phyloP scores from a whole-genome alignment of 2,888 invertebrate species.

The Psylliodes chrysocephalus region DNA sequence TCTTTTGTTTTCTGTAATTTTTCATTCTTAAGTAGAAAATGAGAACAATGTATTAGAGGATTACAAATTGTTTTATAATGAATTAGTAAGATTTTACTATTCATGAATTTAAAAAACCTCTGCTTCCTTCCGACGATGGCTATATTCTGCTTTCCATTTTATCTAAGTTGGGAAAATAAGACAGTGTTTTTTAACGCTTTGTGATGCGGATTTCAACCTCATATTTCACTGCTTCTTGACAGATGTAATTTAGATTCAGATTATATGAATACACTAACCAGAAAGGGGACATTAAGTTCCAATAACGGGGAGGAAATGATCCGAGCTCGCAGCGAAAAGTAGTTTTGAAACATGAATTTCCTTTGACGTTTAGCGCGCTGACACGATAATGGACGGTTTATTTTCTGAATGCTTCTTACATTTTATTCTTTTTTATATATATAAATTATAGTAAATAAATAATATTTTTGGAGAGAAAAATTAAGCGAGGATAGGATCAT shows the following conservation, averaged over 20 bases:
- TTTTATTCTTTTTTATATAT: background rate
- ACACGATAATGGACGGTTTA: background rate
- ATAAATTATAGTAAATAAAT: too few relatives aligned
- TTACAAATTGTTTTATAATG: too few relatives aligned
- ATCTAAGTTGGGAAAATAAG: conserved; percentile 12
- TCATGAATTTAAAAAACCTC: too few relatives aligned
- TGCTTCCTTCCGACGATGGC: too few relatives aligned
- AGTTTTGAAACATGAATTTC: conserved; percentile 26
- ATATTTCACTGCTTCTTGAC: conserved; percentile 26
- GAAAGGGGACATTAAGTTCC: conserved; percentile 21
- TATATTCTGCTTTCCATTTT: background rate
- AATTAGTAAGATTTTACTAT: too few relatives aligned
- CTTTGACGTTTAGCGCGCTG: conserved; percentile 9
- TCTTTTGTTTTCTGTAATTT: too few relatives aligned
- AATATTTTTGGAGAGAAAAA: too few relatives aligned
- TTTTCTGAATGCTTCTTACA: background rate
- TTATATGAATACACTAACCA: conserved; percentile 27
- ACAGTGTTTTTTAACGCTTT: conserved; percentile 10
- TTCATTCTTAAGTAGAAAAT: too few relatives aligned
- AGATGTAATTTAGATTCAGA: conserved; percentile 29
- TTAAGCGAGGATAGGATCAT: too few relatives aligned
- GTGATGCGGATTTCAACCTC: conserved; percentile 23
- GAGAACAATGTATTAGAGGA: too few relatives aligned
- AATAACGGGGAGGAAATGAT: conserved; percentile 30
- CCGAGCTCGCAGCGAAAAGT: conserved; percentile 9